Conservation (phyloP, 2,797 vertebrate species). For the Bovichtus variegatus region DNA sequence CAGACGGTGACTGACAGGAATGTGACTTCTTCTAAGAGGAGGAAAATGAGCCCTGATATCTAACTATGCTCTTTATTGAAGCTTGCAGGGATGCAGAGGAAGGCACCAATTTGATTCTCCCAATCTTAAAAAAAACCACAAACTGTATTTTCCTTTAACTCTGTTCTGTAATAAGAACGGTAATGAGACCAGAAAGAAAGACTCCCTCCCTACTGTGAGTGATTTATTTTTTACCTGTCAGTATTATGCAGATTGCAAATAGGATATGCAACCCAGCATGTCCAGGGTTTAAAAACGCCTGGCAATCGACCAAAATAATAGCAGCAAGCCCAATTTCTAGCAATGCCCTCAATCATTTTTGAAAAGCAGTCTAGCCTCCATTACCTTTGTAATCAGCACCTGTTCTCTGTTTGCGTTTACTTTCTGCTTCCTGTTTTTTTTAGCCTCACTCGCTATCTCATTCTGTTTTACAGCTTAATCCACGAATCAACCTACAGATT, state of each 20-base stretch:
- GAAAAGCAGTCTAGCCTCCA: constrained; percentile 6
- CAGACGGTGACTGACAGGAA: constrained; percentile 46
- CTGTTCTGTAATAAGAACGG: constrained; percentile 4
- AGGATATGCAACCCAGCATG: constrained; percentile 28
- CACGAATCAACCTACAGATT: not conserved
- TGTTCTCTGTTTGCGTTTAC: constrained; percentile 6
- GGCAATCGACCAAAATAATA: constrained; percentile 53
- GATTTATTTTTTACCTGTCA: constrained; percentile 25
- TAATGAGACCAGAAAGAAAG: constrained; percentile 48
- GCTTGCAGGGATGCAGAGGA: constrained; percentile 22
- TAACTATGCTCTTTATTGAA: not conserved
- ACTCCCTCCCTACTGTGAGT: constrained; percentile 18
- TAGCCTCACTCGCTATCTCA: not conserved
- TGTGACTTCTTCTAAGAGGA: constrained; percentile 17
- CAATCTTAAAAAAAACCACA: not conserved
- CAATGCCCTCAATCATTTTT: constrained; percentile 21
- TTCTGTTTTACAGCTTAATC: not conserved
- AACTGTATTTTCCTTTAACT: constrained; percentile 17
- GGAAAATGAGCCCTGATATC: constrained; percentile 35
- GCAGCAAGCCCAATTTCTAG: constrained; percentile 13
- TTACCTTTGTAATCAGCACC: constrained; percentile 31
- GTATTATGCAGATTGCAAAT: constrained; percentile 53
- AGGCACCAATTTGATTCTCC: constrained; percentile 16
- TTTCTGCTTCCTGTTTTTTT: not conserved
- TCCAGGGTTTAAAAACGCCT: constrained; percentile 11